Evolutionary conservation across 2,888 invertebrate genomes (phyloP), one percentile per base, ranked within the genome.

Genomic region (Spodoptera exigua): DNA sequence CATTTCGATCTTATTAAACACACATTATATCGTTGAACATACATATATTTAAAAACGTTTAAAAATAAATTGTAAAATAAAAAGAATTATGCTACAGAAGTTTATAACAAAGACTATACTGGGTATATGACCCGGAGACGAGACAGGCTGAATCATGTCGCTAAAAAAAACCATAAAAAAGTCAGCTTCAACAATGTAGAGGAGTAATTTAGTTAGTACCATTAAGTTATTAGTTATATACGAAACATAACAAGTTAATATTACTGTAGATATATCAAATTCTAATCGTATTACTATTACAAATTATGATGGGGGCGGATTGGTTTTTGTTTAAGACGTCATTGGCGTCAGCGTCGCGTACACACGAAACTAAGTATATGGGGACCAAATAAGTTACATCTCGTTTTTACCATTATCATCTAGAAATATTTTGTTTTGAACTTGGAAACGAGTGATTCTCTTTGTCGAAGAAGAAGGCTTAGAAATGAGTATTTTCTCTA

Each of bases 111-210:
- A 70, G 62, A 54, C 46, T 63, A 68, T 61, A 71, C 62, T 83
- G 81, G 87, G 88, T 85, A 83, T 80, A 85, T 86, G 87, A 86
- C 83, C 89, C 88, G 88, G 85, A 87, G 84, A 83, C 83, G 85
- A 83, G 87, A 85, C 72, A 43, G 51, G 73, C 80, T 85, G 84
- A 87, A 85, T 87, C 89, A 89, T 83, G 81, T 80, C 64, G 68
- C 74, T 79, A 83, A 84, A 79, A 84, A 86, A 79, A 77, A 70
- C 69, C 71, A 70, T 71, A 67, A 78, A 72, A n/a, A 76, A 73
- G 52, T 61, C 45, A 52, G 58, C 52, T 76, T 64, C 71, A 81
- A 65, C 64, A 76, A 62, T 57, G 59, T 41, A 43, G 55, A 54
- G 58, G 68, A 71, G 74, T 72, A 74, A 78, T 76, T 72, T 78